These are phyloP conservation scores for Muscicapa comitata DNA, from an alignment of 2,797 vertebrate species.

Conservation along the genomic window DNA sequence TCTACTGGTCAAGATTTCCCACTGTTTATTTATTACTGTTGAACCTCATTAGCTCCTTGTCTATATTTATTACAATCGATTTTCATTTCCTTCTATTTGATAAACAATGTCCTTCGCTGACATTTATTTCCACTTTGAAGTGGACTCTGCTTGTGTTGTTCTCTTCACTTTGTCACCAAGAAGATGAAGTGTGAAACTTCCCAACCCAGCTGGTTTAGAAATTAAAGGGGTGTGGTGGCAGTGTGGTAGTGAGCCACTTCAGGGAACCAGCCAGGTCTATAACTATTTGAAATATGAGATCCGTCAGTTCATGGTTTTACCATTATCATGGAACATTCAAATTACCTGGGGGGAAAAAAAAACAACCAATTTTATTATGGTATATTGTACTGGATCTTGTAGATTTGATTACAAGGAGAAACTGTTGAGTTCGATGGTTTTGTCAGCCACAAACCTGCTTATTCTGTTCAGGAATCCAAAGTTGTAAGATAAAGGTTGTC, in stretches of 20 bases:
- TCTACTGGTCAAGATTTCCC: neutral
- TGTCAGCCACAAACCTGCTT: neutral
- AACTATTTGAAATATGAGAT: neutral
- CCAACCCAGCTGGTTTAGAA: neutral
- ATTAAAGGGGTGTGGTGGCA: neutral
- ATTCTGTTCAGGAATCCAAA: neutral
- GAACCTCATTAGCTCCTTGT: neutral
- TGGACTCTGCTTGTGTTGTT: neutral
- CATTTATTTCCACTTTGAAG: neutral
- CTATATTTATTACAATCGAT: neutral
- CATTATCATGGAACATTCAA: neutral
- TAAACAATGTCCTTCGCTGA: neutral
- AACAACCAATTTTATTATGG: neutral
- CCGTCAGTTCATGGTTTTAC: neutral
- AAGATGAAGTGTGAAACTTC: neutral
- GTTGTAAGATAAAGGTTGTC: neutral
- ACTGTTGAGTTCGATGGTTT: neutral
- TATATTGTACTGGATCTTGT: neutral
- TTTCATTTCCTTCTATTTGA: neutral
- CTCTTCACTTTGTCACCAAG: neutral
- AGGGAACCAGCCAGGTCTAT: neutral
- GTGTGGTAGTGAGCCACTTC: rapidly evolving
- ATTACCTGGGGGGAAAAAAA: neutral
- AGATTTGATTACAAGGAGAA: neutral
- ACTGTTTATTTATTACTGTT: neutral